These are phyloP conservation scores for Ectropis grisescens DNA, from an alignment of 1,140 invertebrate genomes.

Conservation along the genomic window DNA sequence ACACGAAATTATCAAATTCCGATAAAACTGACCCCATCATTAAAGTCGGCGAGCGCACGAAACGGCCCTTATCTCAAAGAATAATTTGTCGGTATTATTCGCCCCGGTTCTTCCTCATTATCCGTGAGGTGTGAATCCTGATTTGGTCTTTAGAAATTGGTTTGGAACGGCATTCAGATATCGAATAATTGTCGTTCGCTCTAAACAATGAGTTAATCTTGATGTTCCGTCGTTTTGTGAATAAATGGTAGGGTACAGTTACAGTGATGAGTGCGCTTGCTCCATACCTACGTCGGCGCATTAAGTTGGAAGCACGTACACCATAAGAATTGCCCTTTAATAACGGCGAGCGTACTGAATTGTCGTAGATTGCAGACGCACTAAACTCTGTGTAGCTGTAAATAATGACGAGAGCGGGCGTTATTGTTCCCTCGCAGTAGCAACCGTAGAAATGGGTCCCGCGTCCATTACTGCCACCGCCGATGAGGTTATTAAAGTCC, in stretches of 20 bases:
- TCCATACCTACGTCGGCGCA: constrained; percentile 13
- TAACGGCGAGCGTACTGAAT: constrained; percentile 48
- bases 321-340: constrained; percentile 56
- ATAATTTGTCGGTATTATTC: constrained; percentile 27
- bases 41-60: constrained; percentile 12
- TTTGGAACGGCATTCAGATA: too few relatives aligned
- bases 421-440: too few relatives aligned
- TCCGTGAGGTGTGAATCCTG: constrained; percentile 32
- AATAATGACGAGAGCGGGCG: constrained; percentile 51
- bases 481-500: too few relatives aligned
- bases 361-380: constrained; percentile 55
- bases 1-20: constrained; percentile 21
- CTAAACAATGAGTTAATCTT: too few relatives aligned
- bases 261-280: constrained; percentile 14
- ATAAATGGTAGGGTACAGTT: constrained; percentile 13
- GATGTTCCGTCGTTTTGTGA: too few relatives aligned
- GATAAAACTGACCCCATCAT: constrained; percentile 12
- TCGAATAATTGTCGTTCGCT: too few relatives aligned
- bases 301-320: constrained; percentile 47
- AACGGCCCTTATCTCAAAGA: constrained; percentile 22
- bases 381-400: constrained; percentile 49
- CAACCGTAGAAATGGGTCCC: too few relatives aligned
- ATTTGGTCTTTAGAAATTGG: constrained; percentile 12
- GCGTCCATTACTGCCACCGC: too few relatives aligned
- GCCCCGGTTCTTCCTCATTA: constrained; percentile 22